Base-by-base conservation (phyloP, 2,888 invertebrate species). In the Polia nebulosa region DNA sequence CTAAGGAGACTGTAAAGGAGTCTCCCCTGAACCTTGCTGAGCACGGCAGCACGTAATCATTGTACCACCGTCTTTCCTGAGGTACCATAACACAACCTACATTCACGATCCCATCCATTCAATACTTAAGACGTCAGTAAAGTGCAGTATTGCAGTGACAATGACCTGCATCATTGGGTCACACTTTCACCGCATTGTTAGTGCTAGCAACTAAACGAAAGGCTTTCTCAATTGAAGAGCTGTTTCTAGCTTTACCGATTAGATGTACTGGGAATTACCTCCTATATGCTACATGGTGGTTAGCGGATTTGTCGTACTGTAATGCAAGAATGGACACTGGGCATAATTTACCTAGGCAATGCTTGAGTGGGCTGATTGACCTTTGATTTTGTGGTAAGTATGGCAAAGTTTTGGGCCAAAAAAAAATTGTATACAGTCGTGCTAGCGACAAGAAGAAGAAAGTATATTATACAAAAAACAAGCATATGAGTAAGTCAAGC, bases 161-260 rank as follows among this genome's bases (percentile, higher is more conserved):
- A 47, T 72, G 75, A 47, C 52, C 61, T 9, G 52, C 51, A 59
- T 71, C 72, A 64, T 52, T 20, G 41, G 78, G 75, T 56, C 75
- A 57, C 36, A 75, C 75, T 75, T 75, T 75, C 75, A 32, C 78
- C 41, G n/a, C 44, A 75, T 77, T 75, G 72, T 64, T 64, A 52
- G 51, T 49, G 36, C 36, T 45, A 39, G 20, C 41, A 60, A 13
- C n/a, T 77, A 56, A 76, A 71, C 63, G 73, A 76, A 61, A 77
- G 49, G 72, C 78, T 75, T 72, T 75, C 75, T 55, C 78, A 22
- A 63, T 8, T 44, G 32, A 60, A 52, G 63, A 59, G 27, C 34
- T 41, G 58, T 75, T 39, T 36, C 63, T 64, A 77, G 27, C 15
- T 70, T 47, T 52, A 36, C 4, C 4, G 15, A 45, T 67, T 11